phyloP scores from a whole-genome alignment of 2,797 vertebrate species.

The Numenius phaeopus region DNA sequence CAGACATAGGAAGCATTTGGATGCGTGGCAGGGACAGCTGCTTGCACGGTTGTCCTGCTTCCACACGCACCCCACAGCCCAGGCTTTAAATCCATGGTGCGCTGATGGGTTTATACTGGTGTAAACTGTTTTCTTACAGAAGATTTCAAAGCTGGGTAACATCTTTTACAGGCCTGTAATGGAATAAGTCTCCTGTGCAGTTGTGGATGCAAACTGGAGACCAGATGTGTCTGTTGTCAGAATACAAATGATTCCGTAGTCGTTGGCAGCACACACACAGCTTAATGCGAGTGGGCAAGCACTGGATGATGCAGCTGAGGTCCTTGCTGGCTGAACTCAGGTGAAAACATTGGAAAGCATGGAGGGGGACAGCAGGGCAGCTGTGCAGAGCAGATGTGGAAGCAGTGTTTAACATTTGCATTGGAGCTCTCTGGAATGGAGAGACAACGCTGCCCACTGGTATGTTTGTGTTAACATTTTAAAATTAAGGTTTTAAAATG shows the following conservation, averaged over 20 bases:
- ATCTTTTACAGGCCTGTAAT: not conserved
- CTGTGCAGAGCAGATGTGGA: not conserved
- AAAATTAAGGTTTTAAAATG: not conserved
- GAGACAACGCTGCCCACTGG: not conserved
- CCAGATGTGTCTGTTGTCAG: not conserved
- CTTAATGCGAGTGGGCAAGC: not conserved
- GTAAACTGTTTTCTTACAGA: not conserved
- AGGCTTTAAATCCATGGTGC: not conserved
- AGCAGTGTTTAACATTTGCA: not conserved
- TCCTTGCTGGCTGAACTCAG: not conserved
- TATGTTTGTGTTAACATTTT: not conserved
- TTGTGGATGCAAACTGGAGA: not conserved
- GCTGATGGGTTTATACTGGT: not conserved
- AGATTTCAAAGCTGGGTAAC: not conserved
- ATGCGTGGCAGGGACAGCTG: not conserved
- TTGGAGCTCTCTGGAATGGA: not conserved
- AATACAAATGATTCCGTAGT: not conserved
- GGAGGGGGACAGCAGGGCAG: not conserved
- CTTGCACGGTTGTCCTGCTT: not conserved
- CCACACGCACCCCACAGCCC: fast-evolving
- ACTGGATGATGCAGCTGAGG: not conserved
- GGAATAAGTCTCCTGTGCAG: not conserved
- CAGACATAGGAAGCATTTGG: not conserved
- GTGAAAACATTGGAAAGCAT: not conserved
- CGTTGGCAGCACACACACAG: fast-evolving